These are phyloP conservation scores for Acanthoscelides obtectus DNA, from an alignment of 2,888 invertebrate genomes.

Conservation along the genomic window DNA sequence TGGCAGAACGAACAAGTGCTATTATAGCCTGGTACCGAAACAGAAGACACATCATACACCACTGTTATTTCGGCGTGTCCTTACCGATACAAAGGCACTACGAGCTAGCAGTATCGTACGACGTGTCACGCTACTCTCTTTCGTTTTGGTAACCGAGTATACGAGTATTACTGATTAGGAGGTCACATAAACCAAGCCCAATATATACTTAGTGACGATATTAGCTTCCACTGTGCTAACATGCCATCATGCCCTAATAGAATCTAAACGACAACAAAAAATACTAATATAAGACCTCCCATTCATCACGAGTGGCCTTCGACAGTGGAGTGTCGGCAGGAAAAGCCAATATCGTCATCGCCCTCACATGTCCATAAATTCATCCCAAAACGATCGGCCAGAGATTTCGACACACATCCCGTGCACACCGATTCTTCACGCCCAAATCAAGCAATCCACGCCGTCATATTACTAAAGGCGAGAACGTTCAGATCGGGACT, in stretches of 20 bases:
- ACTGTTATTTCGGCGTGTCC: too few species aligned
- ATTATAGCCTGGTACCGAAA: too few species aligned
- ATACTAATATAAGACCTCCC: background rate
- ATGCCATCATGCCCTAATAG: background rate
- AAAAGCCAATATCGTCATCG: background rate
- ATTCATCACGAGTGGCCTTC: background rate
- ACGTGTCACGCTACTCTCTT: too few species aligned
- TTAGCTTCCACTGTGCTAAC: background rate
- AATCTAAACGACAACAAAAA: background rate
- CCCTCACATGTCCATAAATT: background rate
- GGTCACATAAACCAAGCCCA: too few species aligned
- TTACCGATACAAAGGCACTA: too few species aligned
- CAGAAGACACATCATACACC: too few species aligned
- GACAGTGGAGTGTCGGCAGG: background rate
- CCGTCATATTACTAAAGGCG: background rate
- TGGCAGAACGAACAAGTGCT: too few species aligned
- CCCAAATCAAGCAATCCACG: background rate
- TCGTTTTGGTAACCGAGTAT: too few species aligned
- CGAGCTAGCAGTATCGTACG: too few species aligned
- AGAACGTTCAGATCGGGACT: background rate
- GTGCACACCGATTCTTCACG: background rate
- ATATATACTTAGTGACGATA: background rate
- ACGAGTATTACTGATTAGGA: too few species aligned
- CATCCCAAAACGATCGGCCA: background rate
- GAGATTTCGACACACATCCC: background rate